These are phyloP conservation scores for Campopleginae sp. DNA, from an alignment of 2,888 invertebrate genomes.

Conservation along the genomic window DNA sequence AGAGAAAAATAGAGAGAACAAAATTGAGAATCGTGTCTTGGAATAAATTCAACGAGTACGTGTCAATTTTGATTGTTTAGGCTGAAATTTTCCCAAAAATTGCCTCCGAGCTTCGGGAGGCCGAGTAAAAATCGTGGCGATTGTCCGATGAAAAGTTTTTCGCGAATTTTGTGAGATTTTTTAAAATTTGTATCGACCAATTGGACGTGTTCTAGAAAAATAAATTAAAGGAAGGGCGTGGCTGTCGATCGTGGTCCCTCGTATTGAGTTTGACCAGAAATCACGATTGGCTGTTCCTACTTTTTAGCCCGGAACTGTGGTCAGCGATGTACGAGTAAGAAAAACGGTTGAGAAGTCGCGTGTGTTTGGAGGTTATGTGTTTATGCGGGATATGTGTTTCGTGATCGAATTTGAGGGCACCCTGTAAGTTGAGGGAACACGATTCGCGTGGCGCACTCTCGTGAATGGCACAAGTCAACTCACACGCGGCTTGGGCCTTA, in stretches of 20 bases:
- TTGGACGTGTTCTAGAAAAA: not conserved
- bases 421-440: slow-evolving; percentile 40
- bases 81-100: not conserved
- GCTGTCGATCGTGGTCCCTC: not conserved
- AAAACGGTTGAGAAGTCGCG: not conserved
- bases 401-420: slow-evolving; percentile 1
- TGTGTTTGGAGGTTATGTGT: no score
- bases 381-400: not conserved
- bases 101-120: not conserved
- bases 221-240: not conserved
- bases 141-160: not conserved
- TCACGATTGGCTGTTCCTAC: not conserved
- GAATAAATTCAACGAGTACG: no score
- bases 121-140: not conserved
- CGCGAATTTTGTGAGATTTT: not conserved
- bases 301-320: not conserved
- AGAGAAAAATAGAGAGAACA: no score
- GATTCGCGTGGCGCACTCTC: slow-evolving; percentile 61
- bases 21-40: no score
- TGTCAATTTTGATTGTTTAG: no score
- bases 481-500: slow-evolving; percentile 47
- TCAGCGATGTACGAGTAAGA: not conserved
- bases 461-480: slow-evolving; percentile 72
- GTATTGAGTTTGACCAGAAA: not conserved
- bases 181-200: not conserved